phyloP scores from a whole-genome alignment of 2,888 invertebrate genomes.

The Linnaemya vulpina region DNA sequence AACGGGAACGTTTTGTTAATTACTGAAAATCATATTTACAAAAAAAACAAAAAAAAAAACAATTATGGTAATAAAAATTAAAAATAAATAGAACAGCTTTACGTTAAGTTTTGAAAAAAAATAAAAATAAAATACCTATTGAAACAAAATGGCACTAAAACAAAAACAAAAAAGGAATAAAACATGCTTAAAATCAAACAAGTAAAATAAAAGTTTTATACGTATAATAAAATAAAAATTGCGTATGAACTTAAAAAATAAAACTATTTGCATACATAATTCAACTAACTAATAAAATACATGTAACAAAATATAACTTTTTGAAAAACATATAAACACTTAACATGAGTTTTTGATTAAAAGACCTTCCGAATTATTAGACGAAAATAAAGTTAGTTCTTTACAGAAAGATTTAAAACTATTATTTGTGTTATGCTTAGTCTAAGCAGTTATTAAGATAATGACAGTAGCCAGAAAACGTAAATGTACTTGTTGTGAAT shows the following conservation, averaged over 20 bases:
- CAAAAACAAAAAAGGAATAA: conserved; percentile 36
- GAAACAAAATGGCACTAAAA: conserved; percentile 54
- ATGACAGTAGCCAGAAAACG: no score
- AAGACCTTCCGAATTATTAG: background rate
- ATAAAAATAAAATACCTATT: background rate
- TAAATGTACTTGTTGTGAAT: no score
- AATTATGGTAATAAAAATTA: background rate
- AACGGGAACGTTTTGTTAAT: background rate
- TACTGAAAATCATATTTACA: conserved; percentile 48
- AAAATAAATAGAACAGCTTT: background rate
- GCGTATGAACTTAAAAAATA: conserved; percentile 4
- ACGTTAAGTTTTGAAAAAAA: background rate
- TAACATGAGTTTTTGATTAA: background rate
- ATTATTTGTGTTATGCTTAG: no score
- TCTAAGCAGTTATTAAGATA: no score
- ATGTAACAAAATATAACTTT: background rate
- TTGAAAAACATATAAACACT: background rate
- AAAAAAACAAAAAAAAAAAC: conserved; percentile 1
- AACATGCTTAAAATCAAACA: background rate
- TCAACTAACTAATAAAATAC: conserved; percentile 41
- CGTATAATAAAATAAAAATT: background rate
- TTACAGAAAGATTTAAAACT: background rate
- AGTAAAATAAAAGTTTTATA: background rate
- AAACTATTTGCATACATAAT: conserved; percentile 46
- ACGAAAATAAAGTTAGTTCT: background rate